phyloP scores from a whole-genome alignment of 1,140 invertebrate species.

The Drosophila pachea region DNA sequence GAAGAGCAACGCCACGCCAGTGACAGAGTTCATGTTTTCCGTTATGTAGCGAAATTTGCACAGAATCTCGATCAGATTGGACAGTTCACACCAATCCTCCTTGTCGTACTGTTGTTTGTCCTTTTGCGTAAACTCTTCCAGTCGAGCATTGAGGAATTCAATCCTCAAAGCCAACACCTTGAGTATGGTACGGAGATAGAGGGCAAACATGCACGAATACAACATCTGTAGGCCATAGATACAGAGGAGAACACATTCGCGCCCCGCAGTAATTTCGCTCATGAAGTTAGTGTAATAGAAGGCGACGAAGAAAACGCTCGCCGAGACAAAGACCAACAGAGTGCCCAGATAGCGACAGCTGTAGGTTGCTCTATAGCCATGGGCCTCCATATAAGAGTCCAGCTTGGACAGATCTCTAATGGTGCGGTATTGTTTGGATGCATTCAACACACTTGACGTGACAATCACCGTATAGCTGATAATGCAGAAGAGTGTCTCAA shows the following conservation, averaged over 20 bases:
- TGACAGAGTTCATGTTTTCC: slow-evolving; percentile 59
- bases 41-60: slow-evolving; percentile 68
- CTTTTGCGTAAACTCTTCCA: slow-evolving; percentile 45
- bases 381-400: slow-evolving; percentile 48
- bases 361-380: slow-evolving; percentile 42
- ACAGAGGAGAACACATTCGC: slow-evolving; percentile 36
- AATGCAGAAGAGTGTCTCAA: slow-evolving; percentile 66
- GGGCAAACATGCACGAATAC: slow-evolving; percentile 54
- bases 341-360: slow-evolving; percentile 41
- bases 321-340: slow-evolving; percentile 20
- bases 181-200: slow-evolving; percentile 53
- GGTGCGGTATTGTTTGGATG: slow-evolving; percentile 46
- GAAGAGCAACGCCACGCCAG: slow-evolving; percentile 55
- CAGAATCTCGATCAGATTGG: slow-evolving; percentile 62
- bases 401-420: slow-evolving; percentile 50
- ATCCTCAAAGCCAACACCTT: slow-evolving; percentile 48
- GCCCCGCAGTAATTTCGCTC: slow-evolving; percentile 29
- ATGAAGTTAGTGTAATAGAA: slow-evolving; percentile 59
- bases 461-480: slow-evolving; percentile 60
- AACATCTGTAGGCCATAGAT: slow-evolving; percentile 58
- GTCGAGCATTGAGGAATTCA: slow-evolving; percentile 46
- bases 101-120: slow-evolving; percentile 16
- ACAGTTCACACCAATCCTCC: slow-evolving; percentile 58
- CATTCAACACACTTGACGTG: slow-evolving; percentile 45
- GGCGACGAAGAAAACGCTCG: slow-evolving; percentile 49